phyloP scores from a whole-genome alignment of 2,797 vertebrate genomes.

The Crax fasciolata region DNA sequence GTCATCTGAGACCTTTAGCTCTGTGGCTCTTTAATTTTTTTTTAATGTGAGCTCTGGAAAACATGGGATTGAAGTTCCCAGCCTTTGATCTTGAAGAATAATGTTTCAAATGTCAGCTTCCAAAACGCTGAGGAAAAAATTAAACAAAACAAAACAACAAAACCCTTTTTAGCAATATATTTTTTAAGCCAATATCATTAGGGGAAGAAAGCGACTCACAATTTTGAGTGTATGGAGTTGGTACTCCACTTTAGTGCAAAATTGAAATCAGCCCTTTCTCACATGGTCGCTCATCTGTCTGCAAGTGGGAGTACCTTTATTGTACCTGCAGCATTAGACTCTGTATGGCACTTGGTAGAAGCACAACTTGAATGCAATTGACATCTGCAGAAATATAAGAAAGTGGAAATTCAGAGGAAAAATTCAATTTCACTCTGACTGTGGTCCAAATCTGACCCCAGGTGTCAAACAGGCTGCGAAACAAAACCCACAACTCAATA shows the following conservation, averaged over 20 bases:
- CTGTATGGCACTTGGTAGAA: not conserved
- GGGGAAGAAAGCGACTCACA: not conserved
- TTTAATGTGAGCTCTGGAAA: not conserved
- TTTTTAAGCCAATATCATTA: not conserved
- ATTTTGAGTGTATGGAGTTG: not conserved
- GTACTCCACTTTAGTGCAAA: not conserved
- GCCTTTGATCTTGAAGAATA: not conserved
- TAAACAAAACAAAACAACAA: rapidly evolving
- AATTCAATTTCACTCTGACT: constrained; percentile 33
- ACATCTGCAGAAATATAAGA: constrained; percentile 5
- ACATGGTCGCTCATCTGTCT: not conserved
- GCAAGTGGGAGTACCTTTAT: not conserved
- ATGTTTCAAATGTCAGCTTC: not conserved
- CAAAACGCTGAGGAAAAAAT: not conserved
- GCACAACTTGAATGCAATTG: not conserved
- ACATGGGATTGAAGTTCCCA: not conserved
- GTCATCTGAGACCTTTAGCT: not conserved
- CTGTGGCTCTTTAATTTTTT: not conserved
- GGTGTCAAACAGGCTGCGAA: constrained; percentile 16
- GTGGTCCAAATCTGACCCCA: constrained; percentile 16
- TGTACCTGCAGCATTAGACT: not conserved
- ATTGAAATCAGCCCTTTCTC: constrained; percentile 52
- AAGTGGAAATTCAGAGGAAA: constrained; percentile 20
- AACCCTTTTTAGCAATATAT: not conserved
- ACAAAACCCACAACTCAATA: constrained; percentile 19